Base-by-base conservation (phyloP, 2,888 invertebrate species). In the Tetramorium bicarinatum region DNA sequence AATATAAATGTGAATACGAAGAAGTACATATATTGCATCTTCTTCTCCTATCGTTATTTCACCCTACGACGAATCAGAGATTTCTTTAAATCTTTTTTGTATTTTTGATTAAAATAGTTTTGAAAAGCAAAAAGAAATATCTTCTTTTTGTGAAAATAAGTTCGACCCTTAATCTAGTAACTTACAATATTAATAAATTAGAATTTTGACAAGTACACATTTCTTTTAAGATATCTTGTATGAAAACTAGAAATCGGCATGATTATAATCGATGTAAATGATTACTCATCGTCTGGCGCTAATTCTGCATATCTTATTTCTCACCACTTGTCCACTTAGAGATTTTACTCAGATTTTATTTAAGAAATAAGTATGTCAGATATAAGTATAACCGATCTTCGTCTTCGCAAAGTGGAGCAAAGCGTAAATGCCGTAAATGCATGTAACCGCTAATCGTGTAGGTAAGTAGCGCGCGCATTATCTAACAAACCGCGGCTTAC, bases 401-500 rank as follows among this genome's bases (percentile, higher is more conserved):
- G 29, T 77, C 13, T 47, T 47, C 34, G 47, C 21, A 11, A 79
- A 79, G 47, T 79, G 67, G 80, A 82, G 62, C 77, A 56, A 11
- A 66, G 34, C 61, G 38, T 76, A 47, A 76, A 38, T n/a, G 9
- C 38, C 47, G 79, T 44, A 52, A 64, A 21, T 44, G 64, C 11
- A 66, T 38, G 67, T 79, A 38, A 77, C 25, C 29, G 77, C 34
- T 56, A 44, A 18, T 29, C 72, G 54, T n/a, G 54, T 49, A 59
- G 52, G 34, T 79, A 80, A 76, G 75, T 76, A 76, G 75, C 75
- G 72, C 81, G 38, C 62, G 62, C 54, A 41, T 76, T 82, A 80
- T 82, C 80, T 79, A 82, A 77, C 67, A 82, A 82, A 82, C 44
- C 52, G 77, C 71, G 79, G 47, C 54, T 66, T 79, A 67, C 56